Evolutionary conservation across 1,140 invertebrate species (phyloP), one percentile per base, ranked within the genome.

Genomic region (Bombus impatiens): DNA sequence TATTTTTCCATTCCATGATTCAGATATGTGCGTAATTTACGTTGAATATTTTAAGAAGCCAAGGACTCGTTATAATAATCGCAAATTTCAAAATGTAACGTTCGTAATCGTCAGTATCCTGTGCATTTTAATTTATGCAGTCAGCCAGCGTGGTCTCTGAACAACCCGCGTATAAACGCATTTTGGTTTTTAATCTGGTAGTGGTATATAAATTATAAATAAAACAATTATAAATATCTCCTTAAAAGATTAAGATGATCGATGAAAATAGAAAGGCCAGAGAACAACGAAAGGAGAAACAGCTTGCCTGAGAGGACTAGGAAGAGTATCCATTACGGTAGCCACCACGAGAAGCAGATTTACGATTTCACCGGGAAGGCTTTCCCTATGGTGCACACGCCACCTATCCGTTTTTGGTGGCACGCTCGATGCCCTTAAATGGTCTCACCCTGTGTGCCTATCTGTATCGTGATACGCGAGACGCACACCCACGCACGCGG

Each of bases 291-390:
- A 47, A 72, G 59, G 59, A 67, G 78, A 42, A 82, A 81, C 28
- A 59, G 15, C 85, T 84, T 89, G 75, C 82, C 78, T 42, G 71
- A n/a, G 35, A 67, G 32, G 40, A 44, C 32, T 32, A 32, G 71
- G 35, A 47, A 37, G n/a, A 62, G 57, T 65, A 68, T 42, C 79
- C 86, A 85, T 76, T 78, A 84, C 75, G n/a, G 44, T 40, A 18
- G 44, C 28, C 25, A 53, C 40, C 35, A 13, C 65, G 57, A 32
- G 37, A 62, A 88, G 28, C 67, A 88, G 91, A 91, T 90, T 92
- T 91, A 91, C 81, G 89, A 92, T 92, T 91, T 87, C 88, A 87
- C 85, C 82, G 62, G 59, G 75, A 89, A 84, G 78, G 85, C 84
- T 82, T 87, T 87, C 84, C 85, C 76, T 80, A 75, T 6, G n/a